phyloP scores from a whole-genome alignment of 2,888 invertebrate genomes.

The Caenorhabditis japonica region DNA sequence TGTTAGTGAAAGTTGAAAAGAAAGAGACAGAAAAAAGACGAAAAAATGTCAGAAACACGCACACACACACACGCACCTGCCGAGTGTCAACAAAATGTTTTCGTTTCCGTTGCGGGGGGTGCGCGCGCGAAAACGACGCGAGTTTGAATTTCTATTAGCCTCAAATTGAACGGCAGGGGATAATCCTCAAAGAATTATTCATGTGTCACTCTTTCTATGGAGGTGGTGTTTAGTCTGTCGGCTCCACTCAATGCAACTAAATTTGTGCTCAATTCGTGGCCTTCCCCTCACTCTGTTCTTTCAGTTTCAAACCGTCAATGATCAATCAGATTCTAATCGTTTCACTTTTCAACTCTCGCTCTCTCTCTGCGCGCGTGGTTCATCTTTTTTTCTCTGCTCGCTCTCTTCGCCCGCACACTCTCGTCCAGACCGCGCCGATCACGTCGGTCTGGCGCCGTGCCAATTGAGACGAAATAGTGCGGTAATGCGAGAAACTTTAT shows the following conservation, averaged over 20 bases:
- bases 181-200: too few species aligned
- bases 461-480: slow-evolving; percentile 18
- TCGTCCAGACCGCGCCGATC: slow-evolving; percentile 1
- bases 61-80: slow-evolving; percentile 4
- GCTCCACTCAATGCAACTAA: too few species aligned
- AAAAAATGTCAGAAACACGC: neutral
- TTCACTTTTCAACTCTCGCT: slow-evolving; percentile 8
- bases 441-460: slow-evolving; percentile 32
- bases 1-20: too few species aligned
- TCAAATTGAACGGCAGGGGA: too few species aligned
- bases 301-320: slow-evolving; percentile 28
- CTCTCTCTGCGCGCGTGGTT: slow-evolving; percentile 3
- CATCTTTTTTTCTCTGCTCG: slow-evolving; percentile 9
- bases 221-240: too few species aligned
- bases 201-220: too few species aligned
- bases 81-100: slow-evolving; percentile 23
- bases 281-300: neutral
- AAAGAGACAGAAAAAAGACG: too few species aligned
- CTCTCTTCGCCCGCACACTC: slow-evolving; percentile 9
- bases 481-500: slow-evolving; percentile 2
- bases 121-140: neutral
- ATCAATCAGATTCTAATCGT: too few species aligned
- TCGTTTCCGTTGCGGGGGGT: too few species aligned
- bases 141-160: too few species aligned
- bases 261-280: neutral